phyloP scores from a whole-genome alignment of 1,140 invertebrate species.

The Zaprionus africanus region DNA sequence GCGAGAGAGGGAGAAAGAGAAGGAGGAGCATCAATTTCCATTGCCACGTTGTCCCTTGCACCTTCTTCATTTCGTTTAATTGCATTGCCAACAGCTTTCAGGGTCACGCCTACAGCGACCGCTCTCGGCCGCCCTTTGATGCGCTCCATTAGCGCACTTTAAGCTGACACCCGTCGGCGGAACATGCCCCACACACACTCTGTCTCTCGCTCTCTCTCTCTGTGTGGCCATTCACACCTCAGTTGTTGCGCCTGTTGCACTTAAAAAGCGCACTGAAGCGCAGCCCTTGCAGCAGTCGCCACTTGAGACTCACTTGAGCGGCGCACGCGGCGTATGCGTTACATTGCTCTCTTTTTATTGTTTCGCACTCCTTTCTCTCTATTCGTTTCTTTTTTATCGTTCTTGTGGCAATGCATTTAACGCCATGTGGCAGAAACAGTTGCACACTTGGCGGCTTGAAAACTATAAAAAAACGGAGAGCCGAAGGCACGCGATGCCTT shows the following conservation, averaged over 20 bases:
- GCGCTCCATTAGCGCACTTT: constrained; percentile 53
- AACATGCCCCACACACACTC: neutral
- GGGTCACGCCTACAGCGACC: neutral
- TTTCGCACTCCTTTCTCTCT: neutral
- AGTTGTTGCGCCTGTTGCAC: constrained; percentile 60
- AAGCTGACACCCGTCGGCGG: constrained; percentile 31
- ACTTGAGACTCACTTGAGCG: constrained; percentile 74
- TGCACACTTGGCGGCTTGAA: constrained; percentile 42
- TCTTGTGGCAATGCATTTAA: constrained; percentile 54
- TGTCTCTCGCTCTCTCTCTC: neutral
- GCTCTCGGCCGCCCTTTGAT: constrained; percentile 10
- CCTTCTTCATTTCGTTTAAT: constrained; percentile 1
- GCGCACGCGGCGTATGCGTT: constrained; percentile 44
- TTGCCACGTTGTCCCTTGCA: neutral
- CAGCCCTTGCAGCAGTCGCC: constrained; percentile 44
- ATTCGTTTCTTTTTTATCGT: constrained; percentile 11
- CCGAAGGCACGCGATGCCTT: constrained; percentile 42
- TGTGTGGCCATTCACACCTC: constrained; percentile 40
- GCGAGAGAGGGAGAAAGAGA: neutral
- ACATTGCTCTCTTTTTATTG: constrained; percentile 59
- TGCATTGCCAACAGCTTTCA: neutral
- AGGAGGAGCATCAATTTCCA: neutral
- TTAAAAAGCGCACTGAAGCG: constrained; percentile 27
- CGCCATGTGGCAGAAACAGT: constrained; percentile 54
- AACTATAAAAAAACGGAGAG: constrained; percentile 12